These are phyloP conservation scores for Hypomecis punctinalis DNA, from an alignment of 2,888 invertebrate genomes.

Conservation along the genomic window DNA sequence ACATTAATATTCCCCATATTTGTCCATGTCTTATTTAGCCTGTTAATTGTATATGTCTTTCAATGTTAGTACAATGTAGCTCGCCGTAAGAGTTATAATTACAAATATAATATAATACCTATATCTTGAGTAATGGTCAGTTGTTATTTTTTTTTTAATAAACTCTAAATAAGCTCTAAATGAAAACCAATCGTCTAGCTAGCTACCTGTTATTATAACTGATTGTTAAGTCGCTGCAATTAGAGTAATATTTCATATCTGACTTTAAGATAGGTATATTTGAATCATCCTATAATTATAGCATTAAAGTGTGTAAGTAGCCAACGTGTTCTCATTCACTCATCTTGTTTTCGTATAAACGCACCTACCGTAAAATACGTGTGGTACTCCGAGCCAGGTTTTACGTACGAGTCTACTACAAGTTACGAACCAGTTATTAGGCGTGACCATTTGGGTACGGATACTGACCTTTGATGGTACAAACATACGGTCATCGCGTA, in stretches of 20 bases:
- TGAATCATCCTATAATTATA: slow-evolving; percentile 38
- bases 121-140: too few relatives aligned
- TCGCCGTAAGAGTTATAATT: too few relatives aligned
- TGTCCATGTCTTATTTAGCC: background rate
- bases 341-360: slow-evolving; percentile 75
- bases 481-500: slow-evolving; percentile 72
- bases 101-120: too few relatives aligned
- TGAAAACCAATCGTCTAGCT: background rate
- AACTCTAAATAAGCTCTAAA: too few relatives aligned
- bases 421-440: slow-evolving; percentile 85
- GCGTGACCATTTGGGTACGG: slow-evolving; percentile 85
- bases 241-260: background rate
- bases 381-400: slow-evolving; percentile 77
- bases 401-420: slow-evolving; percentile 80
- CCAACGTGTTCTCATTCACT: slow-evolving; percentile 56
- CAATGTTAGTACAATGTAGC: background rate
- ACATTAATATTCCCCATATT: background rate
- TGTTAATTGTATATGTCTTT: background rate
- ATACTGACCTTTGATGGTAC: slow-evolving; percentile 84
- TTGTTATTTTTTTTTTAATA: too few relatives aligned
- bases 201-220: background rate
- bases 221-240: too few relatives aligned
- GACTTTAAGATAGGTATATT: background rate
- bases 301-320: slow-evolving; percentile 42
- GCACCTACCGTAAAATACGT: slow-evolving; percentile 78